Conservation (phyloP, 2,888 invertebrate genomes). For the Abrostola triplasia region DNA sequence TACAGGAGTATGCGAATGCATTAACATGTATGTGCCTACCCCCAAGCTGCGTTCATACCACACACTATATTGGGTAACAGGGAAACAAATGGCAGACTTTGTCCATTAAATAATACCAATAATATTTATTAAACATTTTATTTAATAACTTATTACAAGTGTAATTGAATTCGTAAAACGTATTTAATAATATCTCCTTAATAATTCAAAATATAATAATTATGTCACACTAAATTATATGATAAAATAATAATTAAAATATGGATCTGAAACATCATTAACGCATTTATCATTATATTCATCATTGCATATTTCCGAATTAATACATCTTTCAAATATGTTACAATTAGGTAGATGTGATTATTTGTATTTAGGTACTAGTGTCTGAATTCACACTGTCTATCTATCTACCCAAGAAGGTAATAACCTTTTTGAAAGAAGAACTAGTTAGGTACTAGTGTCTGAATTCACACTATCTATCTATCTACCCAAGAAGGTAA, state of each 20-base stretch:
- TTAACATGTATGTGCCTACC: no score
- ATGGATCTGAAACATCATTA: conserved; percentile 22
- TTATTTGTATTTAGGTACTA: background rate
- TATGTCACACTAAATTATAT: conserved; percentile 17
- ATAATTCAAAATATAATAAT: conserved; percentile 19
- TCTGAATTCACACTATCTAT: background rate
- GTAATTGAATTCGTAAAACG: conserved; percentile 20
- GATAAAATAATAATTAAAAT: conserved; percentile 5
- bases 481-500: conserved; percentile 19
- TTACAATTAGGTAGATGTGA: background rate
- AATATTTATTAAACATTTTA: conserved; percentile 33
- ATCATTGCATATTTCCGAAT: background rate
- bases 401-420: conserved; percentile 14
- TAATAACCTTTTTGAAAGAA: no score
- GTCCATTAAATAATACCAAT: conserved; percentile 20
- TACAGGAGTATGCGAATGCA: no score
- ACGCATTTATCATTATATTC: conserved; percentile 2
- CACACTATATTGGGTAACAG: no score
- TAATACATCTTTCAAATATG: no score
- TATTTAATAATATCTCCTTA: conserved; percentile 15
- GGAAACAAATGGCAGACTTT: no score
- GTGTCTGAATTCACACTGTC: background rate
- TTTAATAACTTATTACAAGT: conserved; percentile 35
- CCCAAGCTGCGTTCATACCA: no score
- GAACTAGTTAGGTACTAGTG: background rate